Percentiles rank a stretch among this genome's conserved stretches.
These are phyloP conservation scores for Sigmodon hispidus DNA, from an alignment of 2,113 vertebrate genomes.

Conservation along the genomic window DNA sequence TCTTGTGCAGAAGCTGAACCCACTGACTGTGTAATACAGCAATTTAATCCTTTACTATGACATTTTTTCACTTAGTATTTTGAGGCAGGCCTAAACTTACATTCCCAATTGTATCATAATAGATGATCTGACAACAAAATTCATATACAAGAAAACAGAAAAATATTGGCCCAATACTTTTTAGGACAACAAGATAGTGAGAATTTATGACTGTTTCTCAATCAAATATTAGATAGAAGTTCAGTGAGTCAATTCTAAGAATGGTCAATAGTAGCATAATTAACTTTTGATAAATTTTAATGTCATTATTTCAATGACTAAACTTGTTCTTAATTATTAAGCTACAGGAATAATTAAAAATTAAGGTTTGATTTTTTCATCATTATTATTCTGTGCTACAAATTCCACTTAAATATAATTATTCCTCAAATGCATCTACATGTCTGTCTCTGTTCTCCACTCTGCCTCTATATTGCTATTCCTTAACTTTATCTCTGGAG, in stretches of 20 bases:
- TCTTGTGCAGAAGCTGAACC: not conserved
- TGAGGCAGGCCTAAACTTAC: not conserved
- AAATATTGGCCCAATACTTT: not conserved
- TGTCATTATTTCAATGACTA: slow-evolving; percentile 6
- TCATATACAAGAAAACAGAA: not conserved
- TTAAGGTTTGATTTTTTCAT: not conserved
- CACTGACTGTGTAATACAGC: not conserved
- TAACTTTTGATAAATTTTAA: slow-evolving; percentile 36
- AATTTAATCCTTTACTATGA: not conserved
- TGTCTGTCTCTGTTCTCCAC: not conserved
- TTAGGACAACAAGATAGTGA: not conserved
- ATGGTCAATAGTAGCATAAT: slow-evolving; percentile 9
- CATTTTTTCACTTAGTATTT: not conserved
- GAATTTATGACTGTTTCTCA: not conserved
- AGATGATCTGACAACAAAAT: not conserved
- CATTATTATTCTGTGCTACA: not conserved
- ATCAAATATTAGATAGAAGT: not conserved
- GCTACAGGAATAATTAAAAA: not conserved
- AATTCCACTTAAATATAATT: not conserved
- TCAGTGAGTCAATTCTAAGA: not conserved
- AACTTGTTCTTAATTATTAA: slow-evolving; percentile 41
- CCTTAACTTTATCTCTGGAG: not conserved
- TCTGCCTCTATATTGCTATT: not conserved
- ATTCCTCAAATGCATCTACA: not conserved
- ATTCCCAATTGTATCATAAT: not conserved